phyloP scores from a whole-genome alignment of 2,888 invertebrate species.

The Dione vanillae region DNA sequence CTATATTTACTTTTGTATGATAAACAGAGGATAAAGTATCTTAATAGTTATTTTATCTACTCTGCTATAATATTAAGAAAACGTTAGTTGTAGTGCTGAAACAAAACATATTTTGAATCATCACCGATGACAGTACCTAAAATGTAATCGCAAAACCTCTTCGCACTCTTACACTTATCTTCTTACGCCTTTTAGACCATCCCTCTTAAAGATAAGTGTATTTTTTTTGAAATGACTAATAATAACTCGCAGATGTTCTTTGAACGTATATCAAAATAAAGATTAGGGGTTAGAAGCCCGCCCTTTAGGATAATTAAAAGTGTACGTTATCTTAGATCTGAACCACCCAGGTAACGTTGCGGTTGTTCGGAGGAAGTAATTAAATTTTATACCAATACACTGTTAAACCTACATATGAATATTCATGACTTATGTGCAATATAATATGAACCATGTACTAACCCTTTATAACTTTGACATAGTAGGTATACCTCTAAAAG shows the following conservation, averaged over 20 bases:
- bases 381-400: constrained; percentile 38
- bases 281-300: constrained; percentile 75
- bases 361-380: constrained; percentile 49
- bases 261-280: constrained; percentile 71
- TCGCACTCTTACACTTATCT: constrained; percentile 34
- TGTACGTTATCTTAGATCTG: constrained; percentile 70
- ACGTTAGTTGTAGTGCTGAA: no score
- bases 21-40: no score
- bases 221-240: constrained; percentile 7
- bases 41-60: no score
- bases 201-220: constrained; percentile 34
- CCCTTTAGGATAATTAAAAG: constrained; percentile 77
- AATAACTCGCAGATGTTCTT: constrained; percentile 73
- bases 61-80: no score
- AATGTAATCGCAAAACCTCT: constrained; percentile 35
- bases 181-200: constrained; percentile 36
- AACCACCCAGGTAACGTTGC: constrained; percentile 72
- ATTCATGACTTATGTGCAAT: constrained; percentile 9
- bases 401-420: constrained; percentile 27
- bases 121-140: constrained; percentile 8
- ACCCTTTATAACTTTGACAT: not conserved
- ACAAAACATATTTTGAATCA: no score
- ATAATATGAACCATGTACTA: constrained; percentile 1
- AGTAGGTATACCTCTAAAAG: not conserved
- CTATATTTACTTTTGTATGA: no score